Evolutionary conservation across 2,113 vertebrate species (phyloP), one percentile per base, ranked within the genome.

Genomic region (Bungarus multicinctus): DNA sequence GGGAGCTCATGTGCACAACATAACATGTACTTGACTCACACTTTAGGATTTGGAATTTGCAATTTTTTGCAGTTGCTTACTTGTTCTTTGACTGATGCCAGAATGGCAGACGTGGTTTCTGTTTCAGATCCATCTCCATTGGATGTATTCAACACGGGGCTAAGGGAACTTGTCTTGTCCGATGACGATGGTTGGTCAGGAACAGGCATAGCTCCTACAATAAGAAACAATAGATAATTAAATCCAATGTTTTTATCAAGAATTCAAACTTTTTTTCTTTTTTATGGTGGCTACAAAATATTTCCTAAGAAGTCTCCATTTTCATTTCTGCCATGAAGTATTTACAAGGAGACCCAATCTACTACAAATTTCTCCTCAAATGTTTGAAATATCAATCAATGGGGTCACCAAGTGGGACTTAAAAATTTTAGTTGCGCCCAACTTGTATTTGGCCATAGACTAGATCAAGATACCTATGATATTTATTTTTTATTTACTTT

Each of bases 81-180:
- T 98, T 99, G 99, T 96, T 99, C 99, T 97, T 99, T 99, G 94
- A 99, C 99, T 0, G 99, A 99, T 50, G 99, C 99, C 1, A 99
- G 98, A 96, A 99, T 99, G 94, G 99, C 99, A 12, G 99, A 99
- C 85, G 99, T 99, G 81, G 98, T 99, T 97, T 99, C 99, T 0
- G 99, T 98, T 96, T 99, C 99, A 1, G 99, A 98, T 96, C 98
- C 98, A 93, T 99, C 98, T 0, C 99, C 99, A 9, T 99, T 99
- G 95, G 99, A 99, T 90, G 98, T 97, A 94, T 98, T 98, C 95
- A 99, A 96, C 93, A 98, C 98, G 5, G 99, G 98, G 96, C 98
- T 98, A 85, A 99, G 98, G 97, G 98, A 98, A 97, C 98, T 98
- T 95, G 98, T 98, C 96, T 99, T 99, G 94, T 99, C 99, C 89